Evolutionary conservation across 2,113 vertebrate genomes (phyloP).

Genomic region (Baryphthengus martii): DNA sequence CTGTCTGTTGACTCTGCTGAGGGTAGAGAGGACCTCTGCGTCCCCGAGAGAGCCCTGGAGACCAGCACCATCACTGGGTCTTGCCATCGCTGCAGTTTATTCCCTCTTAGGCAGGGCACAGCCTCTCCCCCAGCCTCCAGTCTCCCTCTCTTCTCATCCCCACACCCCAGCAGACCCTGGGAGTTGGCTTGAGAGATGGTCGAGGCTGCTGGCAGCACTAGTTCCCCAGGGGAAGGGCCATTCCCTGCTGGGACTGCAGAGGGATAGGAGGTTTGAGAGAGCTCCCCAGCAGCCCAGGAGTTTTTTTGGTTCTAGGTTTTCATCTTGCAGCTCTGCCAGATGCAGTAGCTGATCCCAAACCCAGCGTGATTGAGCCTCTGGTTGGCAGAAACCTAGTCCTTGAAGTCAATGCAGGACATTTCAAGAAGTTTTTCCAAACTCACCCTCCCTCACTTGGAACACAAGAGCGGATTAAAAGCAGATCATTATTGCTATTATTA

Average conservation of each 20-base stretch:
- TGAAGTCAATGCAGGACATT: fast-evolving
- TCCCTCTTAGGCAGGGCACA: not conserved
- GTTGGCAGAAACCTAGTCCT: not conserved
- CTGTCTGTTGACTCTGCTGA: not conserved
- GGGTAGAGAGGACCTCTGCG: not conserved
- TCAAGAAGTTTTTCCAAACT: not conserved
- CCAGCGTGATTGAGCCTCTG: not conserved
- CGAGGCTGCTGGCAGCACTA: not conserved
- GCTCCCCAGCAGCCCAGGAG: not conserved
- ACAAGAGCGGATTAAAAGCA: not conserved
- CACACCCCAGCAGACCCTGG: fast-evolving
- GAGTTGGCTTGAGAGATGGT: not conserved
- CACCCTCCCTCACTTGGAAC: not conserved
- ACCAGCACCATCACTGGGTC: not conserved
- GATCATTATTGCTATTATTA: not conserved
- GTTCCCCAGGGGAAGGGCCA: not conserved
- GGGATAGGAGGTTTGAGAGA: not conserved
- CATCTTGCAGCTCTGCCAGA: not conserved
- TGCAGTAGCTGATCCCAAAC: not conserved
- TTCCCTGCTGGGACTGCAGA: not conserved
- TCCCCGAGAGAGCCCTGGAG: not conserved
- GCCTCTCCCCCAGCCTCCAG: not conserved
- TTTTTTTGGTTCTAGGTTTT: not conserved
- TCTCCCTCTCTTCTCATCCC: not conserved
- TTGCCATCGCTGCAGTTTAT: not conserved